phyloP scores from a whole-genome alignment of 2,888 invertebrate genomes.

The Drosophila putrida region DNA sequence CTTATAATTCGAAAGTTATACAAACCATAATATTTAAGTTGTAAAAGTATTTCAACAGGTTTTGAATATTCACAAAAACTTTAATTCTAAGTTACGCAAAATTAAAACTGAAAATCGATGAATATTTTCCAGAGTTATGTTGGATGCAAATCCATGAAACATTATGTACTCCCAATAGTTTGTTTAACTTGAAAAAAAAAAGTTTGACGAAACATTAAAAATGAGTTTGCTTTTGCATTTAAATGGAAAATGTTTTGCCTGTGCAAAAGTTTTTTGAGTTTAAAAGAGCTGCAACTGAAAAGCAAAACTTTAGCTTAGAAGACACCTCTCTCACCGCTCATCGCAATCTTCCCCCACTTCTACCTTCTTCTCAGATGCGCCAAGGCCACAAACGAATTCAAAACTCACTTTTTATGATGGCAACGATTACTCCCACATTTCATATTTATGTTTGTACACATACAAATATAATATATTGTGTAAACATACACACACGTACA shows the following conservation, averaged over 20 bases:
- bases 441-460: constrained; percentile 20
- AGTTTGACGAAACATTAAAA: constrained; percentile 38
- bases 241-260: constrained; percentile 46
- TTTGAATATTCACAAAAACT: constrained; percentile 1
- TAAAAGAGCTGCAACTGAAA: constrained; percentile 20
- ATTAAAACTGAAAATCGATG: background rate
- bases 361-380: background rate
- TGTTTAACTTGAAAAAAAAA: constrained; percentile 26
- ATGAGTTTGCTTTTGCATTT: constrained; percentile 52
- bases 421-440: constrained; percentile 28
- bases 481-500: background rate
- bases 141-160: constrained; percentile 9
- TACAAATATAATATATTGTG: background rate
- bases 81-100: background rate
- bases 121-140: background rate
- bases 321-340: background rate
- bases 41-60: constrained; percentile 1
- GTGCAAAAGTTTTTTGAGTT: constrained; percentile 44
- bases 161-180: constrained; percentile 20
- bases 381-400: constrained; percentile 14
- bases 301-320: constrained; percentile 22
- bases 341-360: background rate
- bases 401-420: constrained; percentile 25
- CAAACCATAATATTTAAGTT: constrained; percentile 2
- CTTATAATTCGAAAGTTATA: background rate